phyloP scores from a whole-genome alignment of 2,113 vertebrate genomes.

The Hemichromis elongatus region DNA sequence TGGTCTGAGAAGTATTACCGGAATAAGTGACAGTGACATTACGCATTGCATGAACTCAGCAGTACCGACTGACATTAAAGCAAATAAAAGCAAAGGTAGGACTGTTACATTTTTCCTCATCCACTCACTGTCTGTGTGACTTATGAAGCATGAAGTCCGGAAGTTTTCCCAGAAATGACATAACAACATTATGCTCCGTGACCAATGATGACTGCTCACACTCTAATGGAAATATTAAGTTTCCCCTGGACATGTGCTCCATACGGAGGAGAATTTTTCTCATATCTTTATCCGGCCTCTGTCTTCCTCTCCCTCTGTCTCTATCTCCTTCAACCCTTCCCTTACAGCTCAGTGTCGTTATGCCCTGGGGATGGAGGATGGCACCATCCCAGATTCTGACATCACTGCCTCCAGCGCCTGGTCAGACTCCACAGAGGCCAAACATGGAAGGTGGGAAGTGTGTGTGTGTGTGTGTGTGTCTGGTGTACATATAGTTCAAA shows the following conservation, averaged over 20 bases:
- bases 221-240: constrained; percentile 47
- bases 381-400: constrained; percentile 85
- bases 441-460: constrained; percentile 81
- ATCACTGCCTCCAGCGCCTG: constrained; percentile 89
- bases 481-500: not conserved
- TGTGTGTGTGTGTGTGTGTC: not conserved
- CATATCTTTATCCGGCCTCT: not conserved
- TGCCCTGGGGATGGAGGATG: constrained; percentile 92
- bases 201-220: constrained; percentile 38
- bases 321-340: not conserved
- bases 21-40: not conserved
- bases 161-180: constrained; percentile 58
- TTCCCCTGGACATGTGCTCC: not conserved
- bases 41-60: not conserved
- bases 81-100: not conserved
- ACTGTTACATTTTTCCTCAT: not conserved
- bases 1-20: not conserved
- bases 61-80: not conserved
- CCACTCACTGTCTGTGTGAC: not conserved
- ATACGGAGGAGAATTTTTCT: constrained; percentile 15
- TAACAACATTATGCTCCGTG: constrained; percentile 38
- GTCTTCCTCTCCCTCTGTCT: not conserved
- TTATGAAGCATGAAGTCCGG: constrained; percentile 23
- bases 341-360: constrained; percentile 84
- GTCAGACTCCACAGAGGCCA: constrained; percentile 92